These are phyloP conservation scores for Takifugu rubripes DNA, from an alignment of 2,797 vertebrate species.

Conservation along the genomic window DNA sequence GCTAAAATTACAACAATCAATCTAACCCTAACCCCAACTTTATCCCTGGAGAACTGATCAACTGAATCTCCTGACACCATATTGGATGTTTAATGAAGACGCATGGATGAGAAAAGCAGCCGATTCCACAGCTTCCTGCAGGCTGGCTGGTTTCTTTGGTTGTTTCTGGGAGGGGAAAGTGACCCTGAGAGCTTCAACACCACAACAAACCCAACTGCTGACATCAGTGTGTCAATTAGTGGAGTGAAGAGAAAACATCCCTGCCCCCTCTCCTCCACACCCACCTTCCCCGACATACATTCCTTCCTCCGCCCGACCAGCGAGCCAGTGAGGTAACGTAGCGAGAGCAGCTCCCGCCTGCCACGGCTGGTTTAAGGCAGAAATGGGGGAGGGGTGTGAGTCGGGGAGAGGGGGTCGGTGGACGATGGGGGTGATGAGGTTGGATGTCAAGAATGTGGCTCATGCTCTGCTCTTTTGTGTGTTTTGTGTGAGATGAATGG, in stretches of 20 bases:
- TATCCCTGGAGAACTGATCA: constrained; percentile 46
- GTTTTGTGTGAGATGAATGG: constrained; percentile 74
- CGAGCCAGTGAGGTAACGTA: constrained; percentile 54
- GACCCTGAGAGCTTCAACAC: constrained; percentile 44
- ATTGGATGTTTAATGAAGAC: constrained; percentile 52
- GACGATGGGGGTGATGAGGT: constrained; percentile 70
- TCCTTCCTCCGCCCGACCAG: constrained; percentile 31
- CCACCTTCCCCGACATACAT: constrained; percentile 15
- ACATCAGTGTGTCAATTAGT: constrained; percentile 83
- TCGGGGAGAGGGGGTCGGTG: constrained; percentile 58
- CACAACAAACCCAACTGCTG: constrained; percentile 56
- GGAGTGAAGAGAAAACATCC: constrained; percentile 78
- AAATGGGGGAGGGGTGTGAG: constrained; percentile 66
- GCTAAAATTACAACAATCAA: constrained; percentile 23
- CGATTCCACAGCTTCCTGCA: constrained; percentile 24
- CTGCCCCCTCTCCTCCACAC: constrained; percentile 70
- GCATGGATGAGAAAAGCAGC: constrained; percentile 17
- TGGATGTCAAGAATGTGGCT: constrained; percentile 81
- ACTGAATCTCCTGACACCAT: neutral
- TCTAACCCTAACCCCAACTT: neutral
- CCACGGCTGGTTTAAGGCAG: constrained; percentile 51
- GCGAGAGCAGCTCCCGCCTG: constrained; percentile 66
- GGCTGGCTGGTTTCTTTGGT: constrained; percentile 14
- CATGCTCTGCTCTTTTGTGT: constrained; percentile 78
- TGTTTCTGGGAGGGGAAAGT: constrained; percentile 42